Evolutionary conservation across 2,797 vertebrate genomes (phyloP).

Genomic region (Anas georgica): DNA sequence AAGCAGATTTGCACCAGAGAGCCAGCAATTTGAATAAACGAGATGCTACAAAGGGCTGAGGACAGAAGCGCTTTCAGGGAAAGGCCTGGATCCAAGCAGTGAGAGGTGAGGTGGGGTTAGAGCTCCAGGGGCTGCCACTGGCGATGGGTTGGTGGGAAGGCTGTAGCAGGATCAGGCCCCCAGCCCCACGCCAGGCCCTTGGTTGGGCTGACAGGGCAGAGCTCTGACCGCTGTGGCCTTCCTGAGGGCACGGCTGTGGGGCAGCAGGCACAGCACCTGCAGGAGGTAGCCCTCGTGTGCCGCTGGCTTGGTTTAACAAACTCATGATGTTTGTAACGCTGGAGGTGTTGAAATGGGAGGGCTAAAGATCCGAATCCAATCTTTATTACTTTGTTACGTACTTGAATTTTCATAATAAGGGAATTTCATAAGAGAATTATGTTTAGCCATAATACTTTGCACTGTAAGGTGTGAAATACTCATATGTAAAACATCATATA

Average conservation of each 20-base stretch:
- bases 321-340: background rate
- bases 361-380: rapidly evolving
- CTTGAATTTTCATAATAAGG: background rate
- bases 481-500: background rate
- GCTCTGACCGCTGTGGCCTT: background rate
- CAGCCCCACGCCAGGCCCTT: background rate
- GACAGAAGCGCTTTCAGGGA: background rate
- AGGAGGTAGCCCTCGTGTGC: background rate
- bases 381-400: background rate
- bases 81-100: background rate
- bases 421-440: background rate
- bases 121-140: background rate
- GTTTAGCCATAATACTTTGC: background rate
- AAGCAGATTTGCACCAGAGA: background rate
- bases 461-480: background rate
- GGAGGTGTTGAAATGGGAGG: background rate
- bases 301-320: background rate
- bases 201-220: background rate
- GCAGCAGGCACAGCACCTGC: background rate
- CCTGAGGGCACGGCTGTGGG: background rate
- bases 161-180: background rate
- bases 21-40: background rate
- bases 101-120: background rate
- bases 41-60: background rate
- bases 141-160: background rate